Evolutionary conservation across 2,888 invertebrate genomes (phyloP), one percentile per base, ranked within the genome.

Genomic region (Caenorhabditis panamensis): DNA sequence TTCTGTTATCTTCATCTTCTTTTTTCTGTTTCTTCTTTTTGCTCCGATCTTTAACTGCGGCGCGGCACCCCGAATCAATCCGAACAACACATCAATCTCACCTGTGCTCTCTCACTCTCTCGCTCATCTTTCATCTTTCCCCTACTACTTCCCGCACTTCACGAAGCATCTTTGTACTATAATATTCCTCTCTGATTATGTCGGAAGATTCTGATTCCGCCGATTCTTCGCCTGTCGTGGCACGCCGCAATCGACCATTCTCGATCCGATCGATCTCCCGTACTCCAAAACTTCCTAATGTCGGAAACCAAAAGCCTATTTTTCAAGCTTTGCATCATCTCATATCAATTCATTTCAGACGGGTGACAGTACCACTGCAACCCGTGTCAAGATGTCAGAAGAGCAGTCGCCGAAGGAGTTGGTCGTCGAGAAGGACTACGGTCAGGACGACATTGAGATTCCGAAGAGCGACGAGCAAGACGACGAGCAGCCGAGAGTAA

Each of bases 81-180:
- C 28, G 73, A 73, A 73, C 73, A 73, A 73, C 73, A 73, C 66
- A 73, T 73, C 73, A 73, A 73, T 76, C 75, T 67, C 67, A 51
- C 68, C 69, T 67, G 37, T 62, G n/a, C 53, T 51, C 26, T 59
- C 59, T 28, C 53, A 49, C 36, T 47, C 59, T 59, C 51, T 68
- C 51, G 22, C 63, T 13, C 31, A 9, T 31, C 31, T 47, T 63
- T 36, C 56, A 63, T 41, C 61, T 72, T 63, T 54, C 49, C 44
- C 54, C 36, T 41, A 41, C 16, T 16, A 16, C 41, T 41, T 41
- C 3, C 41, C 13, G 8, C 8, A 13, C 41, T 41, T 59, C 41
- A 5, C 41, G 41, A 9, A 41, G 58, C 68, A 41, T 41, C 41
- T 16, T 41, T 41, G 41, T 41, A 41, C 41, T 41, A 36, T 36